Evolutionary conservation across 2,888 invertebrate species (phyloP), one percentile per base, ranked within the genome.

Genomic region (Brenthis ino): DNA sequence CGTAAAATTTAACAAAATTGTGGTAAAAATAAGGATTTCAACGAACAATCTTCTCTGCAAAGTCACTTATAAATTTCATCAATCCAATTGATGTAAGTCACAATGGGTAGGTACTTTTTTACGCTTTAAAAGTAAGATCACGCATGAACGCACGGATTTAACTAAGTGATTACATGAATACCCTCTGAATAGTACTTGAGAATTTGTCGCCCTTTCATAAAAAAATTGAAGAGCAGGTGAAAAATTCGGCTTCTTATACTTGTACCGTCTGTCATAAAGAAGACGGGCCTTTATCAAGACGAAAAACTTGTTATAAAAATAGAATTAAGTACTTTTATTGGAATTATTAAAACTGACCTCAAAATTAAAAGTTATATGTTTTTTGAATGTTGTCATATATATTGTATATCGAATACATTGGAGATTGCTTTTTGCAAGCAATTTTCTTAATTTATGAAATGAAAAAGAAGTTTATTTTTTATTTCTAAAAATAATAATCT

Each of bases 151-250:
- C 67, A 20, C 65, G 47, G 67, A 64, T 68, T 72, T 70, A 70
- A 72, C 65, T 68, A 70, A 72, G 72, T 70, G 70, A 65, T 55
- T 57, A 65, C 69, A 65, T 72, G 69, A 67, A 72, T 67, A 68
- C 51, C 67, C 63, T 48, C 50, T 66, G 57, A 64, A 71, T 66
- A 50, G 64, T 64, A 56, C 71, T 71, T 60, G 67, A 67, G 28
- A 68, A 56, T 55, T 66, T 60, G 55, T 64, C 68, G 64, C 70
- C 56, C 60, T 61, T 61, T 50, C 47, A 61, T 64, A 74, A 73
- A 77, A 71, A 68, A 67, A 28, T 61, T 48, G 20, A 57, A 57
- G 57, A 65, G 57, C 57, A 58, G 51, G 65, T 57, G 53, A 61
- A 67, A 63, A 53, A 37, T 63, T 37, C 63, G 43, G 13, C 53